Percentiles rank a stretch among this genome's conserved stretches.
Evolutionary conservation across 2,113 vertebrate species (phyloP).

Genomic region (Penelope pileata): DNA sequence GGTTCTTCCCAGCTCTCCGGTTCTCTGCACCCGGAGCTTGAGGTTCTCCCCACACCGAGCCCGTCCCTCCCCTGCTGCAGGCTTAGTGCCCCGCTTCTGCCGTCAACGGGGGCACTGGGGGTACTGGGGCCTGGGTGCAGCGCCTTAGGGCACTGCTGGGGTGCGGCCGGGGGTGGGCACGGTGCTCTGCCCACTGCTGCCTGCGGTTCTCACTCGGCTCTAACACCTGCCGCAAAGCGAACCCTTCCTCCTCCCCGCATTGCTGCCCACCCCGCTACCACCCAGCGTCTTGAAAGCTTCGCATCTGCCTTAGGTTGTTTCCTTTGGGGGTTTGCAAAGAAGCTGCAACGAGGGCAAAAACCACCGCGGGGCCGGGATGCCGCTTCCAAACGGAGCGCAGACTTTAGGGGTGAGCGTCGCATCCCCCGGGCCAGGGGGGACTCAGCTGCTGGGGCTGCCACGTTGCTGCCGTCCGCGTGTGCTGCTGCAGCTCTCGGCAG

Average conservation of each 20-base stretch:
- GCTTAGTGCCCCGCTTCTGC: too few species aligned
- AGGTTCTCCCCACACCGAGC: too few species aligned
- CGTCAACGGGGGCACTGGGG: too few species aligned
- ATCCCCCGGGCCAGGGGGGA: background rate
- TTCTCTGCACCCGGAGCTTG: too few species aligned
- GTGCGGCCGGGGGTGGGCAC: fast-evolving
- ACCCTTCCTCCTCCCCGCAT: background rate
- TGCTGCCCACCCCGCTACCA: too few species aligned
- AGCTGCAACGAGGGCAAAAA: background rate
- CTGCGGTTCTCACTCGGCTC: background rate
- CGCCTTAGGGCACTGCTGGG: fast-evolving
- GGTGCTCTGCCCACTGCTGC: background rate
- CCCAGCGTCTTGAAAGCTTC: background rate
- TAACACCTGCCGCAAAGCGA: background rate
- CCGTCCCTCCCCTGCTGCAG: too few species aligned
- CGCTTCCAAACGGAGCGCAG: fast-evolving
- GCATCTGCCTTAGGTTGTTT: background rate
- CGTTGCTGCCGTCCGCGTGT: fast-evolving
- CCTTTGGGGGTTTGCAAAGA: background rate
- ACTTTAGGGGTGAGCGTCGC: fast-evolving
- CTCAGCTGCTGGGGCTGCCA: background rate
- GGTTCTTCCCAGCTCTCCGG: too few species aligned
- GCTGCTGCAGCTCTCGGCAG: background rate
- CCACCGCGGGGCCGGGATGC: background rate
- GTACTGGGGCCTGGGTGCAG: background rate